These are phyloP conservation scores for Aricia artaxerxes DNA, from an alignment of 2,888 invertebrate species.

Conservation along the genomic window DNA sequence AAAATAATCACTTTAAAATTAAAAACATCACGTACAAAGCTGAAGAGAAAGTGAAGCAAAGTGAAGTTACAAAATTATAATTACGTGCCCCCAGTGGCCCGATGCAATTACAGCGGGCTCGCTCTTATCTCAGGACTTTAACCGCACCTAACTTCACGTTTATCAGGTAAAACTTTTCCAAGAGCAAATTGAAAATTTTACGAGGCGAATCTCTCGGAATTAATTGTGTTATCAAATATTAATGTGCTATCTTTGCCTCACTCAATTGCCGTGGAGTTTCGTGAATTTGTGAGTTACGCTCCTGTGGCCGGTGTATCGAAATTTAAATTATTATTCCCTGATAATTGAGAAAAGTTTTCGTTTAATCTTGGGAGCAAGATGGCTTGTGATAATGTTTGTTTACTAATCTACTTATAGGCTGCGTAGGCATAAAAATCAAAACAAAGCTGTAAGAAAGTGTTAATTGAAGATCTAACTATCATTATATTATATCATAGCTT, in stretches of 20 bases:
- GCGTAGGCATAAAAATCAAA: background rate
- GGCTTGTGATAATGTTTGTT: background rate
- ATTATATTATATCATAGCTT: too few relatives aligned
- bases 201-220: conserved; percentile 60
- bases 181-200: conserved; percentile 77
- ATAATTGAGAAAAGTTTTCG: conserved; percentile 28
- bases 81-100: conserved; percentile 46
- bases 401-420: background rate
- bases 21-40: conserved; percentile 29
- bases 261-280: conserved; percentile 61
- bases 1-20: conserved; percentile 8
- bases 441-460: background rate
- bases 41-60: conserved; percentile 37
- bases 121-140: conserved; percentile 57
- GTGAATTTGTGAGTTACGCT: conserved; percentile 42
- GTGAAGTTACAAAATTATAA: conserved; percentile 55
- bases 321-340: conserved; percentile 27
- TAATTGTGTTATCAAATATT: conserved; percentile 80
- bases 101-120: conserved; percentile 54
- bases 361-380: background rate
- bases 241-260: conserved; percentile 64
- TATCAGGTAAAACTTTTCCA: conserved; percentile 74
- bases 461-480: too few relatives aligned
- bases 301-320: conserved; percentile 28
- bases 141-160: conserved; percentile 66